Conservation (phyloP, 1,140 invertebrate species). For the Diprion similis region DNA sequence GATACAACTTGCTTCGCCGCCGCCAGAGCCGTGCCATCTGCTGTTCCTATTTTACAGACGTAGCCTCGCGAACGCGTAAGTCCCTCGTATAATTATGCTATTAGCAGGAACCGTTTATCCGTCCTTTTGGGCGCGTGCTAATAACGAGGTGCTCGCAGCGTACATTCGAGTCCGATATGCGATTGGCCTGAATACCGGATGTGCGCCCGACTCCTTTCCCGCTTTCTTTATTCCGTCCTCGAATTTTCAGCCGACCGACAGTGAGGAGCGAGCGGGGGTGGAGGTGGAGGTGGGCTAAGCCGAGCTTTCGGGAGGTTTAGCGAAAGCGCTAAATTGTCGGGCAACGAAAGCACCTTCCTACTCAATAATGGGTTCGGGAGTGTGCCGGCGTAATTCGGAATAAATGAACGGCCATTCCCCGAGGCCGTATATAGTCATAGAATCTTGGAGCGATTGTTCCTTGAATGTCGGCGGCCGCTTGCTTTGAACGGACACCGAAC, state of each 20-base stretch:
- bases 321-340: neutral
- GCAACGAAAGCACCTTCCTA: neutral
- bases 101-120: conserved; percentile 59
- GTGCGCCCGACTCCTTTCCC: neutral
- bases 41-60: conserved; percentile 61
- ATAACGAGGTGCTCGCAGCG: neutral
- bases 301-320: neutral
- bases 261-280: neutral
- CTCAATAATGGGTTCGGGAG: neutral
- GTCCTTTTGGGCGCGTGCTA: neutral
- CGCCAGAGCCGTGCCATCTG: conserved; percentile 56
- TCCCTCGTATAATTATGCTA: conserved; percentile 40
- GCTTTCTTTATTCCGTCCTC: neutral
- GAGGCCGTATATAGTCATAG: conserved; percentile 25
- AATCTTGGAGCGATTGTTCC: conserved; percentile 39
- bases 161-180: neutral
- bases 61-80: conserved; percentile 53
- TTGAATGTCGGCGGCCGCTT: neutral
- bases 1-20: conserved; percentile 60
- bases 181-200: too few relatives aligned
- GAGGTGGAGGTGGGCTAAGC: neutral
- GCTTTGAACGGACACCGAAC: conserved; percentile 14
- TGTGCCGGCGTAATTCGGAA: neutral
- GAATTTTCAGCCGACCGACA: conserved; percentile 4
- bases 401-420: conserved; percentile 40